Percentiles rank a stretch among this genome's conserved stretches.
phyloP scores from a whole-genome alignment of 2,113 vertebrate genomes.

The Lamprologus tigripictilis region DNA sequence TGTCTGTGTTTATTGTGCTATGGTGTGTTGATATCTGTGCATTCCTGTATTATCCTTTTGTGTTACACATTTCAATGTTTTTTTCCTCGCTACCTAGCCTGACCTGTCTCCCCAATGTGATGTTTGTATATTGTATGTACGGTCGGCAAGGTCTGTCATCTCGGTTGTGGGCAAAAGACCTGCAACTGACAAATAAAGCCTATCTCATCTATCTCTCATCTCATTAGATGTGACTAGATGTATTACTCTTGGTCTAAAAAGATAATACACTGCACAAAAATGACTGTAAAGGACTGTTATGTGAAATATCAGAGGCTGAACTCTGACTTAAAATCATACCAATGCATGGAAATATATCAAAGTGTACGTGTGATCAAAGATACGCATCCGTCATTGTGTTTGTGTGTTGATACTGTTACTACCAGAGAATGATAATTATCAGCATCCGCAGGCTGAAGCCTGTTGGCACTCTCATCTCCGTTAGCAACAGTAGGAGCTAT shows the following conservation, averaged over 20 bases:
- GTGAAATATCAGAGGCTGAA: neutral
- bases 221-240: neutral
- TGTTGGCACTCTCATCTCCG: conserved; percentile 24
- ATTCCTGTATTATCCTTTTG: too few species aligned
- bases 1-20: too few species aligned
- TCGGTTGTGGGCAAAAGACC: too few species aligned
- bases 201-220: too few species aligned
- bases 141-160: too few species aligned
- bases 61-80: too few species aligned
- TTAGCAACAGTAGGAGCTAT: conserved; percentile 29
- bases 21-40: too few species aligned
- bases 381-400: neutral
- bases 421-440: conserved; percentile 10
- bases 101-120: too few species aligned
- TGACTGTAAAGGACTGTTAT: neutral
- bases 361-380: neutral
- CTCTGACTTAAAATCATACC: neutral
- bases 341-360: neutral
- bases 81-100: too few species aligned
- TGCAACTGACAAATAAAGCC: too few species aligned
- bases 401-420: neutral
- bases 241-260: neutral
- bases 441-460: conserved; percentile 10
- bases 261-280: neutral
- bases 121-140: too few species aligned